Evolutionary conservation across 35 echinoderm and acorn worm species (phyloP).

Genomic region (Strongylocentrotus purpuratus): DNA sequence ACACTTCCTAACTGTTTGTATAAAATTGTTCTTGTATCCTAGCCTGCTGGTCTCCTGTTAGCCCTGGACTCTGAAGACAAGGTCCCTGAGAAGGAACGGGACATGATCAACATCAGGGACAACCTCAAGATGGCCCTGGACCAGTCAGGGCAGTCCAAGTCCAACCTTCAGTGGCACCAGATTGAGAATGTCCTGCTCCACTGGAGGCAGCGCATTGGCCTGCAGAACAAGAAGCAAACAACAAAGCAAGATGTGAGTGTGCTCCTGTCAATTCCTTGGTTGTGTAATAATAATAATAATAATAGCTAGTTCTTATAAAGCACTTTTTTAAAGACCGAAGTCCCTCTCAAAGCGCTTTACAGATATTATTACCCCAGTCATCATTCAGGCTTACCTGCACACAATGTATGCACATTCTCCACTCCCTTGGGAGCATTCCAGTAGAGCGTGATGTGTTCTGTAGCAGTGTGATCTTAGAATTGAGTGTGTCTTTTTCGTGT

Average conservation of each 20-base stretch:
- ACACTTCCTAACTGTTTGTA: too few species aligned
- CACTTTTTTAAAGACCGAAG: too few species aligned
- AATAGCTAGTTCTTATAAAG: too few species aligned
- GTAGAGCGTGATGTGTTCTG: neutral
- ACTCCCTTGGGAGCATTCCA: too few species aligned
- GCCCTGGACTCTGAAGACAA: slow-evolving; percentile 86
- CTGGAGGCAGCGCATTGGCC: slow-evolving; percentile 85
- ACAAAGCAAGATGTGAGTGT: slow-evolving; percentile 77
- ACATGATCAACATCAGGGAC: slow-evolving; percentile 88
- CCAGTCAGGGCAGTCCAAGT: slow-evolving; percentile 80
- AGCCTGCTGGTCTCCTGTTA: slow-evolving; percentile 78
- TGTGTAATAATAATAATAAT: too few species aligned
- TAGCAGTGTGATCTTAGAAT: neutral
- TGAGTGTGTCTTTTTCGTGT: too few species aligned
- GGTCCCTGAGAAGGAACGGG: slow-evolving; percentile 85
- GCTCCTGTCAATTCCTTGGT: neutral
- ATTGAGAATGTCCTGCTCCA: slow-evolving; percentile 88
- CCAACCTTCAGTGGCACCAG: slow-evolving; percentile 82
- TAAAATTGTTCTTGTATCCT: neutral
- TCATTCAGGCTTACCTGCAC: too few species aligned
- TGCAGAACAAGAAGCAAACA: slow-evolving; percentile 64
- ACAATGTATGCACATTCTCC: too few species aligned
- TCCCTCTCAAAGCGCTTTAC: too few species aligned
- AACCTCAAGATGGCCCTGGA: slow-evolving; percentile 97
- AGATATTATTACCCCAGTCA: too few species aligned